Evolutionary conservation across 2,888 invertebrate species (phyloP), one percentile per base, ranked within the genome.

Genomic region (Standfussiana lucernea): DNA sequence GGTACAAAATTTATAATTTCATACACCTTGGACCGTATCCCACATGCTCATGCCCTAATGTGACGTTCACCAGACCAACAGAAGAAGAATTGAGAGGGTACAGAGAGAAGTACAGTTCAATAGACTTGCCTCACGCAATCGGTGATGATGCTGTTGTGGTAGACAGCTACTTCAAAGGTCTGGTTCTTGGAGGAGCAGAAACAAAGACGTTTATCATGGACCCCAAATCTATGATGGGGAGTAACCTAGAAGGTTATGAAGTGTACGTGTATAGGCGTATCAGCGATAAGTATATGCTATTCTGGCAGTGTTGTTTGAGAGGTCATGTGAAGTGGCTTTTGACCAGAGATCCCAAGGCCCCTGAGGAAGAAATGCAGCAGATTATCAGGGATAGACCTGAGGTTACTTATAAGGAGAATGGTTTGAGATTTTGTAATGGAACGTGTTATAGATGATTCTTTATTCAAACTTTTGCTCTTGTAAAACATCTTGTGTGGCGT

Each of bases 1-100:
- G 83, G 87, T 78, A 79, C 45, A 67, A 68, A 45, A 66, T 87
- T 8, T 83, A 82, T n/a, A 3, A 80, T 4, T 85, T 87, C 32
- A 62, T 28, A 42, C 8, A 45, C 0, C 0, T 21, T 4, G 68
- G 72, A 69, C 61, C 61, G 2, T 37, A 37, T 5, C 69, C 71
- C 37, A 66, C 73, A 2, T 72, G 76, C 18, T 37, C 70, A 24
- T 86, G 86, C 32, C 76, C 64, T 0, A 74, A 74, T 1, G 62
- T 85, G 18, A 77, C 72, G 0, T 82, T 80, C 24, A 59, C 11
- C 10, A 79, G 45, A 37, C 78, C 87, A 11, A 79, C 83, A 3
- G 53, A 69, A 10, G 75, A 68, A 32, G 75, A 77, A 65, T 1
- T 87, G 0, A 50, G 35, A 15, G 13, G 35, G 0, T 87, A 87